Evolutionary conservation across 2,888 invertebrate genomes (phyloP), one percentile per base, ranked within the genome.

Genomic region (Heteromyza rotundicornis): DNA sequence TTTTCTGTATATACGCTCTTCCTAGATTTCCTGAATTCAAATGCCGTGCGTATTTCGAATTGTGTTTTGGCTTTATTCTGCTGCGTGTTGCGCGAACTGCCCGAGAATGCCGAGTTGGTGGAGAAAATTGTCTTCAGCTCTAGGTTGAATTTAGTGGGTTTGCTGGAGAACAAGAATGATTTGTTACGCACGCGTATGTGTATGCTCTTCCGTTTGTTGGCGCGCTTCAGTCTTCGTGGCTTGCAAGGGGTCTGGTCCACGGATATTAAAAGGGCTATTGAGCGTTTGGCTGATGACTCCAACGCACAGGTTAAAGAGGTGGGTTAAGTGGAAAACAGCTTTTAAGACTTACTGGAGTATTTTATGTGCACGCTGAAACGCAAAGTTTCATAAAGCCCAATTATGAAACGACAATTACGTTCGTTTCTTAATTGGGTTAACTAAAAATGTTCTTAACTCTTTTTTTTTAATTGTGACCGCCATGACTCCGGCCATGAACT

Each of bases 31-130:
- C 73, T 72, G 60, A 76, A 80, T 61, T 35, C 67, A 2, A 67
- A 70, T 24, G 75, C 79, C 2, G 70, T 79, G 17, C 77, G 90
- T 16, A 86, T 92, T 35, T 89, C 89, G 0, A 84, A 88, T 20
- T 90, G 91, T 77, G 84, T 92, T 10, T 79, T 93, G 23, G 91
- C 92, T 0, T 86, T 93, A 27, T 84, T 94, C 8, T 90, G 89
- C 57, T 89, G 91, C 12, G 86, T 93, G 2, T 81, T 94, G 16
- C 87, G 91, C 68, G 89, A 89, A 63, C 82, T 90, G 17, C 92
- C 94, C 0, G 91, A 92, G 74, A 90, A 92, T 76, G 89, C 89
- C 0, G 90, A 90, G 62, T 85, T 93, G 0, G 89, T 94, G 0
- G 91, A 92, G 75, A 88, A 88, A 71, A 88, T 94, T 63, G 83